These are phyloP conservation scores for Euplagia quadripunctaria DNA, from an alignment of 2,888 invertebrate species.

Conservation along the genomic window DNA sequence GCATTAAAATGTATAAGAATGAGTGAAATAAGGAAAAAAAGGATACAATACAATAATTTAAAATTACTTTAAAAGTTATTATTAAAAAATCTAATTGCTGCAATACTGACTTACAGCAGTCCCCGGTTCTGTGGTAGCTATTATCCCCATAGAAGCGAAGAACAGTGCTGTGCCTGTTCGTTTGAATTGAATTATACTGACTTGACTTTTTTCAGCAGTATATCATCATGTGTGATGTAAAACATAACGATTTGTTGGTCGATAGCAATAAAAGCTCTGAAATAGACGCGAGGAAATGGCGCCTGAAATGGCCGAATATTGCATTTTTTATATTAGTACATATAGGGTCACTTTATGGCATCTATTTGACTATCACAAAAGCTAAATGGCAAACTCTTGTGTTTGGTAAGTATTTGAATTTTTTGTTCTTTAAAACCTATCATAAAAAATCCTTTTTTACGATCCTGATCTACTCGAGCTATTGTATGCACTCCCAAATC, in stretches of 20 bases:
- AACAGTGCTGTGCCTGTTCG: no score
- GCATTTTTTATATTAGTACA: conserved; percentile 83
- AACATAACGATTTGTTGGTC: not conserved
- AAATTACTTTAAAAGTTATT: no score
- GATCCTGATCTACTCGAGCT: no score
- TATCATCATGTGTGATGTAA: not conserved
- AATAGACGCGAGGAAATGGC: not conserved
- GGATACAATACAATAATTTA: no score
- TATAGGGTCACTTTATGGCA: conserved; percentile 16
- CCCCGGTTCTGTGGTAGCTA: no score
- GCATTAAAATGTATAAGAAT: no score
- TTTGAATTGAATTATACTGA: no score
- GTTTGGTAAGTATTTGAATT: conserved; percentile 14
- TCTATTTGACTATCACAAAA: conserved; percentile 17
- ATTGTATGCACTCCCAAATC: no score
- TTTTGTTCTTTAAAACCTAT: not conserved
- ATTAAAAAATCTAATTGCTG: no score
- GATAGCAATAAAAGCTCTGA: not conserved
- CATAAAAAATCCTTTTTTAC: not conserved
- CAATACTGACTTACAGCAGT: no score
- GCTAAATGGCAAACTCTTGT: conserved; percentile 25
- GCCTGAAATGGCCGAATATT: conserved; percentile 85
- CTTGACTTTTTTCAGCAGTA: not conserved
- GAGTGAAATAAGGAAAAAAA: no score
- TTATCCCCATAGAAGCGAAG: no score